Conservation (phyloP, 1,140 invertebrate species). For the Tachypleus tridentatus region DNA sequence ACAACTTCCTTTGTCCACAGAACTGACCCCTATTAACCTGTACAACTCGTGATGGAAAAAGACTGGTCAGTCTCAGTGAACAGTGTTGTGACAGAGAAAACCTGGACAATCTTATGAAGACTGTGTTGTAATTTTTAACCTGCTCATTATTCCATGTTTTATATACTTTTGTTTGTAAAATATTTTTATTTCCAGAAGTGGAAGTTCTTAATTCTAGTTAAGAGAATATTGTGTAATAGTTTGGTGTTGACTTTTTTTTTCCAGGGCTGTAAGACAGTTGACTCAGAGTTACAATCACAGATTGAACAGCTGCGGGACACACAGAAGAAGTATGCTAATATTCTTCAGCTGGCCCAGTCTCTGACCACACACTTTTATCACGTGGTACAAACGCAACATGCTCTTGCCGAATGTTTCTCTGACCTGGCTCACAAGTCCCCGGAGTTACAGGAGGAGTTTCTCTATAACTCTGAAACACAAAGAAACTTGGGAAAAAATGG, state of each 20-base stretch:
- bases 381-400: slow-evolving; percentile 69
- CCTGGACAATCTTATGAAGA: too few species aligned
- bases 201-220: too few species aligned
- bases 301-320: slow-evolving; percentile 85
- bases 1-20: too few species aligned
- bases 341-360: slow-evolving; percentile 68
- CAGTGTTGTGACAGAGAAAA: too few species aligned
- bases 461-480: slow-evolving; percentile 91
- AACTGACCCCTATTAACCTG: too few species aligned
- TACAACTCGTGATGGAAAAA: too few species aligned
- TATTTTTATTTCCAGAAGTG: too few species aligned
- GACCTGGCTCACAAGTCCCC: slow-evolving; percentile 88
- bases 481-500: slow-evolving; percentile 86
- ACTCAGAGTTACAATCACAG: slow-evolving; percentile 79
- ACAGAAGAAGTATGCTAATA: slow-evolving; percentile 83
- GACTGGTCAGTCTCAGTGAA: too few species aligned
- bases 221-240: too few species aligned
- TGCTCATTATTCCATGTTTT: too few species aligned
- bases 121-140: too few species aligned
- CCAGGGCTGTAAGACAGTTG: slow-evolving; percentile 64
- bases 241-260: slow-evolving; percentile 18
- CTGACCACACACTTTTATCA: slow-evolving; percentile 78
- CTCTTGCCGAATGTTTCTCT: slow-evolving; percentile 80
- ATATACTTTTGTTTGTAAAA: too few species aligned
- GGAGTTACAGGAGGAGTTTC: slow-evolving; percentile 86